phyloP scores from a whole-genome alignment of 2,797 vertebrate species.

The Anguilla obscura region DNA sequence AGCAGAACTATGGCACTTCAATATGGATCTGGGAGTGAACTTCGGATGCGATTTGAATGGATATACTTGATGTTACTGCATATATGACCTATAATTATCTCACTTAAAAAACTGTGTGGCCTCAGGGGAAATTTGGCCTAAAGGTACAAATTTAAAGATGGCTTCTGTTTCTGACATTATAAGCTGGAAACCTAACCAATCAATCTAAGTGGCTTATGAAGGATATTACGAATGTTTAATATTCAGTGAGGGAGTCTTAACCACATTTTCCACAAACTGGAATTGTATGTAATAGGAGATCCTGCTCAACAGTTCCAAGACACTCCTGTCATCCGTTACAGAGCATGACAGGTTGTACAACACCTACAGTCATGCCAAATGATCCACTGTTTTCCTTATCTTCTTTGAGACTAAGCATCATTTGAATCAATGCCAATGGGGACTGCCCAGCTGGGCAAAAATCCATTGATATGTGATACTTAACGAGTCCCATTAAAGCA shows the following conservation, averaged over 20 bases:
- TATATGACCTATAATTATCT: neutral
- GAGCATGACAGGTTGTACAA: neutral
- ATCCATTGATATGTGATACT: conserved; percentile 9
- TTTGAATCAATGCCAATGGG: neutral
- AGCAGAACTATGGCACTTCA: neutral
- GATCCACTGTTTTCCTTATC: neutral
- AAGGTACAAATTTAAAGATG: neutral
- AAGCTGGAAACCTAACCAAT: neutral
- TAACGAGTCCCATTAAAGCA: conserved; percentile 15
- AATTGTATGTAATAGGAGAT: neutral
- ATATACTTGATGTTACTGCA: neutral
- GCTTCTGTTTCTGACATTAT: neutral
- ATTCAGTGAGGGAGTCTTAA: neutral
- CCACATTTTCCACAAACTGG: neutral
- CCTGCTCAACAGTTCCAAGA: neutral
- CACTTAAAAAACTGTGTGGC: neutral
- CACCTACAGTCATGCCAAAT: neutral
- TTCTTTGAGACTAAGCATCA: neutral
- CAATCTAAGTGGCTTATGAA: neutral
- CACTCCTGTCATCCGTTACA: neutral
- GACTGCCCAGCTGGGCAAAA: neutral
- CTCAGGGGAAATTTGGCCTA: neutral
- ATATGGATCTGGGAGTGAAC: neutral
- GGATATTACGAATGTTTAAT: neutral
- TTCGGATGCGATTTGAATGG: neutral